Conservation (phyloP, 2,113 vertebrate genomes). For the Eulacestoma nigropectus region DNA sequence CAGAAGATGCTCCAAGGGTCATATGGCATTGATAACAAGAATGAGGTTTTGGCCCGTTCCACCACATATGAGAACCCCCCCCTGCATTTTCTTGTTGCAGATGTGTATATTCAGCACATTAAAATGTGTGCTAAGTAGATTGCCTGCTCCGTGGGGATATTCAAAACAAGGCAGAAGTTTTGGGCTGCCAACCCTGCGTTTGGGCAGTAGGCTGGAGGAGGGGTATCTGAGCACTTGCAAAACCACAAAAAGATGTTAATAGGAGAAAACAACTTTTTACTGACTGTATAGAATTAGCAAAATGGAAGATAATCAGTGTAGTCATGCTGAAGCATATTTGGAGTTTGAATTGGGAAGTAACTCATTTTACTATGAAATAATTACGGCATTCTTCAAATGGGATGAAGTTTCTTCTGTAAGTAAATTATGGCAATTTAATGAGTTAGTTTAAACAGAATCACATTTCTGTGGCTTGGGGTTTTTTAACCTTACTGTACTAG, state of each 20-base stretch:
- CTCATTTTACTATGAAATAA: background rate
- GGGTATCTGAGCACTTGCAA: background rate
- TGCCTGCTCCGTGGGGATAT: accelerated
- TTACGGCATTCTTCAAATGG: background rate
- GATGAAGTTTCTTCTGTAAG: background rate
- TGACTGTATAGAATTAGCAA: background rate
- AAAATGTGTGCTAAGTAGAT: background rate
- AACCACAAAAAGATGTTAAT: background rate
- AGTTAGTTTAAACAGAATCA: background rate
- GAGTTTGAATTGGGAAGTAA: background rate
- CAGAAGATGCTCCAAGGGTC: background rate
- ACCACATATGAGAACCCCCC: background rate
- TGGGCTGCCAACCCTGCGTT: background rate
- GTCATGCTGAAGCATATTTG: background rate
- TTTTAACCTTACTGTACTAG: background rate
- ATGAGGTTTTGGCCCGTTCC: background rate
- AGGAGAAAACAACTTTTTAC: background rate
- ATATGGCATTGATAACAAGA: background rate
- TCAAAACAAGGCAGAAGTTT: background rate
- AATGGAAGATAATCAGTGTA: background rate
- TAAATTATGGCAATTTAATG: background rate
- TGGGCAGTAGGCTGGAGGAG: background rate
- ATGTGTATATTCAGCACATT: background rate
- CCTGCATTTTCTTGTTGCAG: background rate
- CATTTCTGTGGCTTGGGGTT: background rate